A percentile compares a stretch with the other conserved stretches of the same genome.
Evolutionary conservation across 2,113 vertebrate species (phyloP).

Genomic region (Microtus pennsylvanicus): DNA sequence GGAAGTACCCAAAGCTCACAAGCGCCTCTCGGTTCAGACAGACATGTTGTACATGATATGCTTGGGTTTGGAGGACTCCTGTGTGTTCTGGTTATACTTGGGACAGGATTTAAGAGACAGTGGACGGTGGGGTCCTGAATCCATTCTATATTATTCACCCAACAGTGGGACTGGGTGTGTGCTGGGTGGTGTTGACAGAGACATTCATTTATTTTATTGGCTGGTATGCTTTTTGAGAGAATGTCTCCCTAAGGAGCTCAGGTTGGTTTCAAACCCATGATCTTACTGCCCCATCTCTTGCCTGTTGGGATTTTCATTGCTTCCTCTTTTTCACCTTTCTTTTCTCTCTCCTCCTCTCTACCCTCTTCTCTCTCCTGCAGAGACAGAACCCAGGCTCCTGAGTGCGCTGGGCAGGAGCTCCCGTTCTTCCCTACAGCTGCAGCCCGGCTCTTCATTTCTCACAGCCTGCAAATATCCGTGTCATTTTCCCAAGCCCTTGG

Average conservation of each 20-base stretch:
- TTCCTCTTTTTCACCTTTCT: neutral
- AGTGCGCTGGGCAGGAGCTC: neutral
- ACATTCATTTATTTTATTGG: neutral
- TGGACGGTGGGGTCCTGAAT: too few relatives aligned
- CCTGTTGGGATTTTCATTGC: neutral
- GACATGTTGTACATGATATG: too few relatives aligned
- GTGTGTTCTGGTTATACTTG: neutral
- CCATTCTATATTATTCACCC: neutral
- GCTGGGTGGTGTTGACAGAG: neutral
- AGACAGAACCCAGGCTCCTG: neutral
- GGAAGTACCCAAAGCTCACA: neutral
- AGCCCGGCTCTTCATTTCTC: neutral
- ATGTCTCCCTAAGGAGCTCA: too few relatives aligned
- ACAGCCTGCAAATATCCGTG: neutral
- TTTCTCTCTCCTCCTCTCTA: neutral
- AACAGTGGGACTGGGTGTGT: neutral
- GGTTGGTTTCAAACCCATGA: neutral
- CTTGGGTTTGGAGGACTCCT: neutral
- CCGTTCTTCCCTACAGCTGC: fast-evolving
- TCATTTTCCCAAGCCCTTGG: neutral
- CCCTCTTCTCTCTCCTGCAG: neutral
- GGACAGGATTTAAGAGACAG: neutral
- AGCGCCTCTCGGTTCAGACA: neutral
- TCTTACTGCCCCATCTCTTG: neutral
- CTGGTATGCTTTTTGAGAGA: neutral